Evolutionary conservation across 1,140 invertebrate genomes (phyloP).

Genomic region (Gyrodactylus salaris): DNA sequence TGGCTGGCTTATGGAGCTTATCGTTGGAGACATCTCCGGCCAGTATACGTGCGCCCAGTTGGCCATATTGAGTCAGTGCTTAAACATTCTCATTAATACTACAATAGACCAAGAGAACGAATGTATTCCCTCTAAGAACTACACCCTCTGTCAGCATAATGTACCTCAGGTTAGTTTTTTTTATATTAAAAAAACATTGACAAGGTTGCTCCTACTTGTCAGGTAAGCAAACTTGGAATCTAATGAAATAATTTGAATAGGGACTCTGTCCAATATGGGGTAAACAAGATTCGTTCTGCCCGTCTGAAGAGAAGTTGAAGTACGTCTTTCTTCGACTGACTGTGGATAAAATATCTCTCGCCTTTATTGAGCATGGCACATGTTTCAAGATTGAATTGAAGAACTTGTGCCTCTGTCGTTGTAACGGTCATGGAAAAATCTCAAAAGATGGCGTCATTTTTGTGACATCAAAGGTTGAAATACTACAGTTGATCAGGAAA

Average conservation of each 20-base stretch:
- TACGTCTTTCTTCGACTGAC: neutral
- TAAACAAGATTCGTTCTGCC: neutral
- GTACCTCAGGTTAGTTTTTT: slow-evolving; percentile 25
- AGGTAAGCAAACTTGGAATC: too few species aligned
- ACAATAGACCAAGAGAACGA: slow-evolving; percentile 14
- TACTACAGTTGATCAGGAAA: neutral
- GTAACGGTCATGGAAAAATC: neutral
- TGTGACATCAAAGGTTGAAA: neutral
- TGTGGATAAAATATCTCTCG: neutral
- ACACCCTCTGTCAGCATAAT: slow-evolving; percentile 49
- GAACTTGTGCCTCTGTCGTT: neutral
- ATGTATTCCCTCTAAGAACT: slow-evolving; percentile 11
- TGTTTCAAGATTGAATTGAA: neutral
- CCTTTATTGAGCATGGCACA: neutral
- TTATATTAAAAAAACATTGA: too few species aligned
- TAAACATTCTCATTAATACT: neutral
- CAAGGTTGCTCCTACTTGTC: too few species aligned
- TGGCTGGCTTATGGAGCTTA: slow-evolving; percentile 35
- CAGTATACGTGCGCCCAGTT: slow-evolving; percentile 19
- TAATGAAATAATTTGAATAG: too few species aligned
- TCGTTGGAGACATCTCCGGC: slow-evolving; percentile 22
- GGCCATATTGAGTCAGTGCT: neutral
- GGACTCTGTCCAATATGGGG: neutral
- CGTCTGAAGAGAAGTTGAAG: neutral
- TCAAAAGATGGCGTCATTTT: neutral